Conservation (phyloP, 2,888 invertebrate genomes). For the Arge pagana region DNA sequence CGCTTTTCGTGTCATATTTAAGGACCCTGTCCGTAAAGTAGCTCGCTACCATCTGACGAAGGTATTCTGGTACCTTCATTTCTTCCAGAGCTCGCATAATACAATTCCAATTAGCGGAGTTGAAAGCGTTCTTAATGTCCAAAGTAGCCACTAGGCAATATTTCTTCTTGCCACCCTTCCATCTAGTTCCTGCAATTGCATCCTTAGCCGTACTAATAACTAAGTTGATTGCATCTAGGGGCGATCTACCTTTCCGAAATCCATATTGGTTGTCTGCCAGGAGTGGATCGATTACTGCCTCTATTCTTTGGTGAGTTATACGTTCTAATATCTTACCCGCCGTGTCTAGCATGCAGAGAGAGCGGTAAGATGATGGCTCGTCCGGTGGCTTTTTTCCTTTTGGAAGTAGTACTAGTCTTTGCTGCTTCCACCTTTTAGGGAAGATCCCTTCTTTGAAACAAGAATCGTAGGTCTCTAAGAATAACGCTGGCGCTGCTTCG, state of each 20-base stretch:
- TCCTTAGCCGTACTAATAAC: slow-evolving; percentile 25
- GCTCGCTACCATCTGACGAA: slow-evolving; percentile 26
- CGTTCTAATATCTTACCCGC: neutral
- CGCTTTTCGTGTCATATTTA: slow-evolving; percentile 28
- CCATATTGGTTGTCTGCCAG: slow-evolving; percentile 25
- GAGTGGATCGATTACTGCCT: neutral
- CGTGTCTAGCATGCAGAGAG: slow-evolving; percentile 26
- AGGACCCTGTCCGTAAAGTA: slow-evolving; percentile 30
- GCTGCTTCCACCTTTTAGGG: slow-evolving; percentile 19
- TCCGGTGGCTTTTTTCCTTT: slow-evolving; percentile 26
- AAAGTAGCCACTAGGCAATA: slow-evolving; percentile 24
- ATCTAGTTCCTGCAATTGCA: slow-evolving; percentile 15
- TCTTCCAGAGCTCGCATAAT: slow-evolving; percentile 28
- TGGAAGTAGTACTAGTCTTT: slow-evolving; percentile 12
- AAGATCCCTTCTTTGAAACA: slow-evolving; percentile 20
- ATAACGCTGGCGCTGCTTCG: slow-evolving; percentile 16
- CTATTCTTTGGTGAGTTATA: neutral
- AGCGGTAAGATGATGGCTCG: slow-evolving; percentile 27
- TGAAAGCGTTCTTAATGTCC: slow-evolving; percentile 34
- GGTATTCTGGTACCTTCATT: slow-evolving; percentile 27
- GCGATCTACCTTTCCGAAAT: slow-evolving; percentile 24
- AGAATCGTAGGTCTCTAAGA: slow-evolving; percentile 19
- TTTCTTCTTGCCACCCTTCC: slow-evolving; percentile 21
- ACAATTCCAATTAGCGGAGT: slow-evolving; percentile 31
- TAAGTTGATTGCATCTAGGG: slow-evolving; percentile 23